Percentiles rank a stretch among this genome's conserved stretches.
These are phyloP conservation scores for Actenoides lindsayi DNA, from an alignment of 2,113 vertebrate genomes.

Conservation along the genomic window DNA sequence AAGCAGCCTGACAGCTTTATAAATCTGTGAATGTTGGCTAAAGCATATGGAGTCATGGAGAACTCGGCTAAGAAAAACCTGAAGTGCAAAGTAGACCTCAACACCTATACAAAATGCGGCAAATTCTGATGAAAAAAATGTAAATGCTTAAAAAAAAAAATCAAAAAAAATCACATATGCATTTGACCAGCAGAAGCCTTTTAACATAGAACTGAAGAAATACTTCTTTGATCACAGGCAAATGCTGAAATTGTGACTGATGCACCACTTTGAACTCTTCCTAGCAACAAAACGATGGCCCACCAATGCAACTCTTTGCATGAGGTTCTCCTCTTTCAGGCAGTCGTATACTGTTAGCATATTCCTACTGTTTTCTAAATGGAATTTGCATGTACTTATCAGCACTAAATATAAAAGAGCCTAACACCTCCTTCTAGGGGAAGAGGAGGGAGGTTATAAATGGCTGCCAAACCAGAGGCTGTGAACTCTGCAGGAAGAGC, in stretches of 20 bases:
- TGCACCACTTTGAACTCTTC: neutral
- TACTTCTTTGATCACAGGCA: neutral
- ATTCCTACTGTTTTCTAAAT: neutral
- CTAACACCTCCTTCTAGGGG: neutral
- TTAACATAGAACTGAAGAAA: neutral
- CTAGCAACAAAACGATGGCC: neutral
- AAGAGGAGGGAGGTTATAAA: neutral
- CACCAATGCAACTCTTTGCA: neutral
- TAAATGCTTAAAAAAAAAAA: neutral
- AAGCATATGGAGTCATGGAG: neutral
- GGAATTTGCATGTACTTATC: neutral
- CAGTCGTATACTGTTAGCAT: neutral
- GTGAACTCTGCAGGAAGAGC: neutral
- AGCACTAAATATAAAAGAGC: neutral
- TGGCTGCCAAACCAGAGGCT: neutral
- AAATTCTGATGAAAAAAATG: neutral
- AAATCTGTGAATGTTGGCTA: neutral
- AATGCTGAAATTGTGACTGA: neutral
- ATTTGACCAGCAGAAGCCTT: neutral
- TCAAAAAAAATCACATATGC: neutral
- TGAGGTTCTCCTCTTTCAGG: neutral
- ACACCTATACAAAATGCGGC: neutral
- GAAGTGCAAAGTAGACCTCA: neutral
- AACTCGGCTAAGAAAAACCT: neutral
- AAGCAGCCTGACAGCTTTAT: neutral